These are phyloP conservation scores for Apogon hyalosoma DNA, from an alignment of 2,797 vertebrate species.

Conservation along the genomic window DNA sequence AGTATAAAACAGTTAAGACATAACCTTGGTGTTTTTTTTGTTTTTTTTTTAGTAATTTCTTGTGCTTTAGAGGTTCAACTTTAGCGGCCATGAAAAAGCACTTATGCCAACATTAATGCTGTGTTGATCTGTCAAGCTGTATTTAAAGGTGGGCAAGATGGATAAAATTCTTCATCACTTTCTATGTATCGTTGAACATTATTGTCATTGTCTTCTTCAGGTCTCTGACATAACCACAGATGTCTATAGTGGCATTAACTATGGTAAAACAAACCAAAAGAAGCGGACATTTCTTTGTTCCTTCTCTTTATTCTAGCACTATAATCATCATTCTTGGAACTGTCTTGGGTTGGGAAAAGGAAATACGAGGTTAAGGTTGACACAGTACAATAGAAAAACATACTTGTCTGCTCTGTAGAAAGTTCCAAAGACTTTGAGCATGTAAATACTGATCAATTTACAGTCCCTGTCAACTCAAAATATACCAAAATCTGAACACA, in stretches of 20 bases:
- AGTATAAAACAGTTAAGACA: too few relatives aligned
- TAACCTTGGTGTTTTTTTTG: too few relatives aligned
- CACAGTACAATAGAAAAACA: conserved; percentile 71
- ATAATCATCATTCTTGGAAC: conserved; percentile 70
- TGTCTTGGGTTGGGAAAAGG: conserved; percentile 71
- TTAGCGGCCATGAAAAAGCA: too few relatives aligned
- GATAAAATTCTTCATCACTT: too few relatives aligned
- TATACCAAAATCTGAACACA: conserved; percentile 53
- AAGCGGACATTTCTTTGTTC: conserved; percentile 24
- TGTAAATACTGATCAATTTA: conserved; percentile 61
- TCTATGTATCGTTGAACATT: too few relatives aligned
- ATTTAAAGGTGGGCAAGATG: too few relatives aligned
- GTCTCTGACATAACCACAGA: not conserved
- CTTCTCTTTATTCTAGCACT: conserved; percentile 76
- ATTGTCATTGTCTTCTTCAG: too few relatives aligned
- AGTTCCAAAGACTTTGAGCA: conserved; percentile 51
- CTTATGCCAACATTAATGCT: too few relatives aligned
- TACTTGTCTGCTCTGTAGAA: conserved; percentile 65
- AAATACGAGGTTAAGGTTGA: conserved; percentile 73
- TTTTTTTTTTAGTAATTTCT: too few relatives aligned
- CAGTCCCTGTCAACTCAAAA: conserved; percentile 50
- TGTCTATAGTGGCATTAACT: not conserved
- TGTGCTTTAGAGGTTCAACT: too few relatives aligned
- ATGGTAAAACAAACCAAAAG: conserved; percentile 30
- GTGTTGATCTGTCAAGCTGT: too few relatives aligned